Percentiles rank a stretch among this genome's conserved stretches.
These are phyloP conservation scores for Miniopterus natalensis DNA, from an alignment of 2,113 vertebrate species.

Conservation along the genomic window DNA sequence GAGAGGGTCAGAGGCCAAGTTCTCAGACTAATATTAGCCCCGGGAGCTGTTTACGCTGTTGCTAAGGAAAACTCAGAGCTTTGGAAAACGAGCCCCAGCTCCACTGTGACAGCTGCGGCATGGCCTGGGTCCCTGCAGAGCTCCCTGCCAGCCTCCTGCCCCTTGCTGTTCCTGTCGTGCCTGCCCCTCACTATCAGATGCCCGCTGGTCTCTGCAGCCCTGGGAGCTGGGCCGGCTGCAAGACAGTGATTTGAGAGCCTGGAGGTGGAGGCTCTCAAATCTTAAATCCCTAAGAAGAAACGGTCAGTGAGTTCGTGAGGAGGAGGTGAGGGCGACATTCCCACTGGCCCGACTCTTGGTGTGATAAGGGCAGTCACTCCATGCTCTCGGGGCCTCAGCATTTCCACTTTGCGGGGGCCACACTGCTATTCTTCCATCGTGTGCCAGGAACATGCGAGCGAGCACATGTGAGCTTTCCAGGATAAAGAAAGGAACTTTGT, in stretches of 20 bases:
- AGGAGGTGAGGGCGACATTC: background rate
- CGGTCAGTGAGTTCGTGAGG: background rate
- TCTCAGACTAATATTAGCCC: constrained; percentile 85
- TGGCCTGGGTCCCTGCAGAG: constrained; percentile 73
- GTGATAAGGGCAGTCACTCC: background rate
- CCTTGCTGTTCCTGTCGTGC: constrained; percentile 35
- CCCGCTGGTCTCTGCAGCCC: background rate
- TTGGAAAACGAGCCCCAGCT: constrained; percentile 83
- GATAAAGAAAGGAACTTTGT: background rate
- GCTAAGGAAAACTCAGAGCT: constrained; percentile 86
- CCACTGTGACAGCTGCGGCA: constrained; percentile 83
- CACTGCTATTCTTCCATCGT: background rate
- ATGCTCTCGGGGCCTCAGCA: background rate
- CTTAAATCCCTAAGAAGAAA: background rate
- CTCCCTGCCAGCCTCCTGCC: constrained; percentile 78
- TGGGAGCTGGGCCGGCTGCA: background rate
- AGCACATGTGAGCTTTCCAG: background rate
- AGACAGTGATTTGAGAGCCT: background rate
- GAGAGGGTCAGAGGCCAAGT: background rate
- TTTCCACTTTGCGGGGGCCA: background rate
- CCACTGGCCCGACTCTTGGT: background rate
- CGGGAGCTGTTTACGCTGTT: constrained; percentile 86
- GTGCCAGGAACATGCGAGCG: too few species aligned
- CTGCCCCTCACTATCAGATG: constrained; percentile 26
- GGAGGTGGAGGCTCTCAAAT: background rate